Percentiles rank a stretch among this genome's conserved stretches.
These are phyloP conservation scores for Caradrina clavipalpis DNA, from an alignment of 2,888 invertebrate species.

Conservation along the genomic window DNA sequence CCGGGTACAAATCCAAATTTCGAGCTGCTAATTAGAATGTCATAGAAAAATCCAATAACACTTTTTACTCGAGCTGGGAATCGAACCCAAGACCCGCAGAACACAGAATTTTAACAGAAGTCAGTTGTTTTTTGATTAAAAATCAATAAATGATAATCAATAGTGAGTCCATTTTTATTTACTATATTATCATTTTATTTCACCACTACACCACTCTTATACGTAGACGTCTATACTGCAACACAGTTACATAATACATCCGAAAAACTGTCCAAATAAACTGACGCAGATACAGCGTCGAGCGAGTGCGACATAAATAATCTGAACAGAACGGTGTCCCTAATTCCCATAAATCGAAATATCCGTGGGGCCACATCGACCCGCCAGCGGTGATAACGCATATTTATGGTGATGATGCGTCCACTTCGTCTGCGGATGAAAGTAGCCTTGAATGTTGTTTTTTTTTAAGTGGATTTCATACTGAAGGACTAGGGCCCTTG, in stretches of 20 bases:
- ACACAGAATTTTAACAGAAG: no score
- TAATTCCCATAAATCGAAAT: constrained; percentile 82
- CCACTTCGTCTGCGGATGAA: constrained; percentile 54
- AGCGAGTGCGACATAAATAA: constrained; percentile 67
- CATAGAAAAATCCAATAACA: no score
- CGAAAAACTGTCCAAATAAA: constrained; percentile 54
- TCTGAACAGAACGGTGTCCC: constrained; percentile 61
- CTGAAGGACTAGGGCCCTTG: background rate
- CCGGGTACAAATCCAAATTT: no score
- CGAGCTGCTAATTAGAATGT: no score
- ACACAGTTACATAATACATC: constrained; percentile 25
- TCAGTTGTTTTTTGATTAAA: background rate
- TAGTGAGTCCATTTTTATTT: background rate
- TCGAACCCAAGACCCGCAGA: no score
- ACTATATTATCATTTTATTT: background rate
- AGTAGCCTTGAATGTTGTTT: constrained; percentile 30
- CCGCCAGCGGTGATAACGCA: constrained; percentile 69
- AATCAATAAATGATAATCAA: background rate
- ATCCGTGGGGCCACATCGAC: constrained; percentile 69
- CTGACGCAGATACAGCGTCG: constrained; percentile 45
- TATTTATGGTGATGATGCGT: constrained; percentile 67
- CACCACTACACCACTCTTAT: background rate
- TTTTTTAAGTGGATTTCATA: constrained; percentile 23
- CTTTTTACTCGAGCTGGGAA: no score
- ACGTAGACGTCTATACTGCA: constrained; percentile 12